Conservation (phyloP, 1,140 invertebrate genomes). For the Telenomus remus region DNA sequence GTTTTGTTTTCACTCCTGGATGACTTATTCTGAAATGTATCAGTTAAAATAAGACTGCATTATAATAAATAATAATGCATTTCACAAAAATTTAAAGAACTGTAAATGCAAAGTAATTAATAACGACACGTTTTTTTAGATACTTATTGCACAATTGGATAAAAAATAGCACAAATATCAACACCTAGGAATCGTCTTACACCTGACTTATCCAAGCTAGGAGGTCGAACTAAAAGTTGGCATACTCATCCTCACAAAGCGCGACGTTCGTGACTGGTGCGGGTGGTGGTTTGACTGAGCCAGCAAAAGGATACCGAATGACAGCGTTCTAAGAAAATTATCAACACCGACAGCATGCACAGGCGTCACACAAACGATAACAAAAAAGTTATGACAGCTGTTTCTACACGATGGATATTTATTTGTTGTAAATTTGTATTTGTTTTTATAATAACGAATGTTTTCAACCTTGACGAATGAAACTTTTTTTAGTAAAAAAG, state of each 20-base stretch:
- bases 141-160: conserved; percentile 5
- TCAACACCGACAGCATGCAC: conserved; percentile 32
- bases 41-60: neutral
- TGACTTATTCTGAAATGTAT: conserved; percentile 59
- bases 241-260: conserved; percentile 51
- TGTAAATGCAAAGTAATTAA: neutral
- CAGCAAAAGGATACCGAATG: conserved; percentile 47
- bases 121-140: conserved; percentile 5
- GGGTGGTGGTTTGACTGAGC: conserved; percentile 43
- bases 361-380: conserved; percentile 22
- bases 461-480: too few species aligned
- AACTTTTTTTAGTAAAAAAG: too few species aligned
- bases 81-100: too few species aligned
- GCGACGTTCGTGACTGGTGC: conserved; percentile 64
- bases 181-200: conserved; percentile 41
- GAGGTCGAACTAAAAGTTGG: conserved; percentile 53
- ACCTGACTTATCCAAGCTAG: conserved; percentile 53
- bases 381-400: conserved; percentile 2
- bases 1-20: conserved; percentile 75
- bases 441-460: too few species aligned
- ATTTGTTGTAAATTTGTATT: neutral
- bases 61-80: too few species aligned
- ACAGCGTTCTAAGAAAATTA: conserved; percentile 46
- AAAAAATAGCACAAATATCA: conserved; percentile 22
- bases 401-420: neutral